phyloP scores from a whole-genome alignment of 2,113 vertebrate genomes.

The Gopherus evgoodei region DNA sequence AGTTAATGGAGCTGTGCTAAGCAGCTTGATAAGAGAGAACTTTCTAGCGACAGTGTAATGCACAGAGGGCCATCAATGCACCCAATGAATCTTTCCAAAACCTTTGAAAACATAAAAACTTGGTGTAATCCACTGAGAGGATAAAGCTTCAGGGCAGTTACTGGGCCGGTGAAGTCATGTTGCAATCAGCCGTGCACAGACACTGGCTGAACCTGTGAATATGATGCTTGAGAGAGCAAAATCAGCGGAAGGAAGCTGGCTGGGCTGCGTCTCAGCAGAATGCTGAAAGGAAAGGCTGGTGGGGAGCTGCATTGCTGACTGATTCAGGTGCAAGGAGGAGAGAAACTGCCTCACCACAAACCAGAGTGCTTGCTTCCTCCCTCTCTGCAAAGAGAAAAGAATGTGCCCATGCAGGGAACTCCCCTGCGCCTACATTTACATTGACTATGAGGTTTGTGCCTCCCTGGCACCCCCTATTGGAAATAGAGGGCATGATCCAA shows the following conservation, averaged over 20 bases:
- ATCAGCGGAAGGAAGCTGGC: constrained; percentile 9
- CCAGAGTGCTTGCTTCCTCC: not conserved
- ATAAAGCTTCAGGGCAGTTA: not conserved
- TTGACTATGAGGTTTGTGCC: not conserved
- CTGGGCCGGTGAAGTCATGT: not conserved
- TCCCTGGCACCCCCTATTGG: not conserved
- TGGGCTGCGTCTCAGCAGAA: not conserved
- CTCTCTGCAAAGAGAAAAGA: not conserved
- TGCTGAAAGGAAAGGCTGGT: constrained; percentile 26
- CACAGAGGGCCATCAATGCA: accelerated
- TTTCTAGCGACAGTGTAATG: not conserved
- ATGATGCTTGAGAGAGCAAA: not conserved
- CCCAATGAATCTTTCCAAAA: not conserved
- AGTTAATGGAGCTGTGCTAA: not conserved
- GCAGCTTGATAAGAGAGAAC: constrained; percentile 39
- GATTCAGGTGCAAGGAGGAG: constrained; percentile 60
- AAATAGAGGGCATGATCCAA: not conserved
- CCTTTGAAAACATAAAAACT: constrained; percentile 14
- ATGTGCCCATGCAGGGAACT: not conserved
- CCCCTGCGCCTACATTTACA: not conserved
- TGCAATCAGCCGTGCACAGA: not conserved
- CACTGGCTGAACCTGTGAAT: not conserved
- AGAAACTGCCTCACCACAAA: constrained; percentile 39
- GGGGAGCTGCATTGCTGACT: not conserved
- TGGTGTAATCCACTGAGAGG: constrained; percentile 4